phyloP scores from a whole-genome alignment of 2,113 vertebrate species.

The Myocastor coypus region DNA sequence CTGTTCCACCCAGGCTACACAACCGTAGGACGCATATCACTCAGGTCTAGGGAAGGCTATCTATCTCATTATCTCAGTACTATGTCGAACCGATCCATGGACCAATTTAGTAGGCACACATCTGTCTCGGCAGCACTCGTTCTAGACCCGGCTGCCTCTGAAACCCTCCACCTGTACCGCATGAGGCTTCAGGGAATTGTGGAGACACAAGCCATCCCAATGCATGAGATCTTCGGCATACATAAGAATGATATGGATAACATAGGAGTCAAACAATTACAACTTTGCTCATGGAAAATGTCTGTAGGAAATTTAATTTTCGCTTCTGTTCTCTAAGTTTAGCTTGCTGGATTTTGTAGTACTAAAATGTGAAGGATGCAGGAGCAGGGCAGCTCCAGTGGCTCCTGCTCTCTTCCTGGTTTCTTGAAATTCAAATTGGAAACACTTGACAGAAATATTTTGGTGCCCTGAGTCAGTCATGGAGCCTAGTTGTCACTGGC shows the following conservation, averaged over 20 bases:
- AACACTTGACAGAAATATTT: conserved; percentile 71
- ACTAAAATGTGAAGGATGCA: conserved; percentile 43
- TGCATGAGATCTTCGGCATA: neutral
- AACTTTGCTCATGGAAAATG: neutral
- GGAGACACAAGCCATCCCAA: neutral
- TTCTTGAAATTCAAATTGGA: conserved; percentile 63
- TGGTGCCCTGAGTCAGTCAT: conserved; percentile 50
- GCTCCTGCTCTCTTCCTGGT: conserved; percentile 58
- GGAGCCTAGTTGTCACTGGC: conserved; percentile 43
- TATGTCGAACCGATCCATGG: neutral
- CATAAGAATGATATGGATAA: neutral
- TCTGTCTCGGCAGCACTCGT: neutral
- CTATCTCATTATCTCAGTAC: neutral
- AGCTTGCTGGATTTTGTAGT: conserved; percentile 47
- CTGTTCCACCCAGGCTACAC: neutral
- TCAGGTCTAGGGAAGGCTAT: neutral
- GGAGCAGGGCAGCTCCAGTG: conserved; percentile 13
- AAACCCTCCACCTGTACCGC: neutral
- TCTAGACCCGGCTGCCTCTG: neutral
- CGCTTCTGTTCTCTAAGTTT: neutral
- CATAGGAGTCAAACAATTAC: neutral
- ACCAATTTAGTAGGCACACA: neutral
- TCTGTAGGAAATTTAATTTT: neutral
- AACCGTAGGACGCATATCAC: neutral
- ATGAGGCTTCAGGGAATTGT: neutral